phyloP scores from a whole-genome alignment of 2,113 vertebrate genomes.

The Himantopus leucocephalus region DNA sequence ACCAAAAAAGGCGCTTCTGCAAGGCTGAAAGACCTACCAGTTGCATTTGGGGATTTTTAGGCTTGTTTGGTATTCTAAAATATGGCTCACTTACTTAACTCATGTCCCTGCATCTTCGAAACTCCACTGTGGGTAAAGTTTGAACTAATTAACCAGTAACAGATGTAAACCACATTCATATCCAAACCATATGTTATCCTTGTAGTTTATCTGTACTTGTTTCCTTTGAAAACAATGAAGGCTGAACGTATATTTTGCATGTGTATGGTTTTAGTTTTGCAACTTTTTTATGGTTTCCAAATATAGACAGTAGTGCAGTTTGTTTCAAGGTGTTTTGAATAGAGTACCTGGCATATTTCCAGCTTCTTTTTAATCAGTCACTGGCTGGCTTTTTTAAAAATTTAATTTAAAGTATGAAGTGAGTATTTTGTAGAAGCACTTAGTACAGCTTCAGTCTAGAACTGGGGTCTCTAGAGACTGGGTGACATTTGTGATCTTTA shows the following conservation, averaged over 20 bases:
- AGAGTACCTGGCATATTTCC: background rate
- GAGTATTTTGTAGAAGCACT: background rate
- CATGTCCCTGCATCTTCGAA: accelerated
- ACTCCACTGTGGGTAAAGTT: background rate
- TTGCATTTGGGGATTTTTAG: background rate
- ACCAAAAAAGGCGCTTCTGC: background rate
- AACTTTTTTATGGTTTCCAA: conserved; percentile 14
- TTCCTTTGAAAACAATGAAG: conserved; percentile 46
- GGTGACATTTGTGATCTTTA: background rate
- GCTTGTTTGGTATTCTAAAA: background rate
- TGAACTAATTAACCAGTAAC: conserved; percentile 31
- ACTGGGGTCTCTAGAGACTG: background rate
- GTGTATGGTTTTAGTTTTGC: conserved; percentile 48
- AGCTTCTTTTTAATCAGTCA: background rate
- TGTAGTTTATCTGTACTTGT: conserved; percentile 33
- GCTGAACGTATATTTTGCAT: background rate
- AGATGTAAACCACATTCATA: conserved; percentile 7
- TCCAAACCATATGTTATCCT: conserved; percentile 3
- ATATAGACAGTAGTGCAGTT: background rate
- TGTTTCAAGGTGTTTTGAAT: conserved; percentile 44
- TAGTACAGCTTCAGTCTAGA: background rate
- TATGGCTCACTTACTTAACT: background rate
- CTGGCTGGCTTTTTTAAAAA: background rate
- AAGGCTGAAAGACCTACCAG: background rate
- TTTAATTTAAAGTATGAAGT: background rate